These are phyloP conservation scores for Chelonia mydas DNA, from an alignment of 2,797 vertebrate genomes.

Conservation along the genomic window DNA sequence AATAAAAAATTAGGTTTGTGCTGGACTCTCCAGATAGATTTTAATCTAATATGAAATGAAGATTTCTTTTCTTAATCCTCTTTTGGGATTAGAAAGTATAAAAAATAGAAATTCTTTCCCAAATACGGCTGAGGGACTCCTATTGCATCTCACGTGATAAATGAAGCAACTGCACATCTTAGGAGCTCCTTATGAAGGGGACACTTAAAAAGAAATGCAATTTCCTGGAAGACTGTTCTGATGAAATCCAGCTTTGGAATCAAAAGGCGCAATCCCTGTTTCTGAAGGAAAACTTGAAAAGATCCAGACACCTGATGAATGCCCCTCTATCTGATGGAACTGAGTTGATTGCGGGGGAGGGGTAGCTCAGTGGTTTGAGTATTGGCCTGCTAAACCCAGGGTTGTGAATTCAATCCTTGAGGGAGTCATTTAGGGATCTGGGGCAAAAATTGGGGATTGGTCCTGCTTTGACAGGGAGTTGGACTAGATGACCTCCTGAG, in stretches of 20 bases:
- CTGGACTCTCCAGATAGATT: not conserved
- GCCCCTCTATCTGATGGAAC: not conserved
- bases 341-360: not conserved
- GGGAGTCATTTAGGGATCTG: too few species aligned
- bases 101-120: not conserved
- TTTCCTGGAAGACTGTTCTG: not conserved
- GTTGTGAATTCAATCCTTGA: too few species aligned
- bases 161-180: not conserved
- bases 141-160: not conserved
- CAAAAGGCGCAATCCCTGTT: not conserved
- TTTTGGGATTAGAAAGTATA: not conserved
- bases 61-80: not conserved
- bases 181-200: not conserved
- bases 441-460: too few species aligned
- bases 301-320: not conserved
- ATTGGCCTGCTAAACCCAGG: too few species aligned
- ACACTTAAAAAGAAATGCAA: not conserved
- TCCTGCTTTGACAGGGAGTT: too few species aligned
- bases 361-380: too few species aligned
- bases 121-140: not conserved
- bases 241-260: not conserved
- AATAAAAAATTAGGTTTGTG: constrained; percentile 17
- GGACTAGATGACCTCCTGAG: too few species aligned
- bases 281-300: not conserved
- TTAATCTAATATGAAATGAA: not conserved